These are phyloP conservation scores for Diglossa brunneiventris DNA, from an alignment of 2,113 vertebrate genomes.

Conservation along the genomic window DNA sequence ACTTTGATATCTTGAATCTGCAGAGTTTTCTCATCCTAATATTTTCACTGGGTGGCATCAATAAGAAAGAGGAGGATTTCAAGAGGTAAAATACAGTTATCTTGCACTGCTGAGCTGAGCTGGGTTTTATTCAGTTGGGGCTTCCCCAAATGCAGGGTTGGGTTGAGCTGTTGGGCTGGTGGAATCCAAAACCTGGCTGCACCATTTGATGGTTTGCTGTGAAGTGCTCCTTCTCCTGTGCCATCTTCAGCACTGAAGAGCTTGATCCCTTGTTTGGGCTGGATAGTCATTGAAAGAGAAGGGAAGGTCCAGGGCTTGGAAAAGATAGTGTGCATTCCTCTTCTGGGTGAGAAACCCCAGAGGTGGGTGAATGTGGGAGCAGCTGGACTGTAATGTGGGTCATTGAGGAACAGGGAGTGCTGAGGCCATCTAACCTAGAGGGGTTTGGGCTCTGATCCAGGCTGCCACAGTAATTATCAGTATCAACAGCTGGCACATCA, in stretches of 20 bases:
- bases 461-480: not conserved
- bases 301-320: not conserved
- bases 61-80: not conserved
- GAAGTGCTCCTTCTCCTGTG: not conserved
- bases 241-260: not conserved
- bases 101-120: not conserved
- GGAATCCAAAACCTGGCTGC: not conserved
- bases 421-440: not conserved
- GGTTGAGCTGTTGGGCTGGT: not conserved
- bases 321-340: not conserved
- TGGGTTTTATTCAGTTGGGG: not conserved
- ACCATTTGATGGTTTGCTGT: not conserved
- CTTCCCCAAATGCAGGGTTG: not conserved
- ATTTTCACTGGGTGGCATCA: not conserved
- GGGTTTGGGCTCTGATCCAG: not conserved
- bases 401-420: not conserved
- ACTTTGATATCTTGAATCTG: not conserved
- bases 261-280: not conserved
- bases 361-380: not conserved
- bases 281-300: not conserved
- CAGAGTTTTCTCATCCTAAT: not conserved
- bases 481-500: constrained; percentile 37
- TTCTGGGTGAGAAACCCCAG: not conserved
- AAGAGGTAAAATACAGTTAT: not conserved
- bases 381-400: not conserved